Evolutionary conservation across 2,888 invertebrate species (phyloP).

Genomic region (Tuberolachnus salignus): DNA sequence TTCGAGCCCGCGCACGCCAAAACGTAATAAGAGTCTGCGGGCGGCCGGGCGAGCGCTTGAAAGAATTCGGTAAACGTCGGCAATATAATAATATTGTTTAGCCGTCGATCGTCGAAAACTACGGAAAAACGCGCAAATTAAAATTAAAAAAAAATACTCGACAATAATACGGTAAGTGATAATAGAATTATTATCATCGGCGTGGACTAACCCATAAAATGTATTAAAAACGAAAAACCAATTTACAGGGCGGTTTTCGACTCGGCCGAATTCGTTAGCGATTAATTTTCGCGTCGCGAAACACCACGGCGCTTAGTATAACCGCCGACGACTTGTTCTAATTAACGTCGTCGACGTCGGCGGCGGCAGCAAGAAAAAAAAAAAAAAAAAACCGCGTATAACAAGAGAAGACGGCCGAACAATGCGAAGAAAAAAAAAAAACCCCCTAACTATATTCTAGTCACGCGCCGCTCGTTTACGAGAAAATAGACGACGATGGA

Average conservation of each 20-base stretch:
- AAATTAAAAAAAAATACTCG: too few species aligned
- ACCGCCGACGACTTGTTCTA: conserved; percentile 32
- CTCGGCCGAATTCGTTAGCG: conserved; percentile 23
- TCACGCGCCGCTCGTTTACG: conserved; percentile 53
- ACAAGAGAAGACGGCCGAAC: conserved; percentile 15
- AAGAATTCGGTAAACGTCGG: too few species aligned
- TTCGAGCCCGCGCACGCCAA: too few species aligned
- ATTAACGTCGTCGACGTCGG: background rate
- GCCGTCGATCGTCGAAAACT: too few species aligned
- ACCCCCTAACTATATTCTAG: conserved; percentile 28
- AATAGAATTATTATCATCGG: too few species aligned
- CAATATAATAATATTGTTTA: too few species aligned
- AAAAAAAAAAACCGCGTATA: background rate
- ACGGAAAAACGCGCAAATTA: too few species aligned
- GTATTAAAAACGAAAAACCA: conserved; percentile 17
- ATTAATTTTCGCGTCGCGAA: conserved; percentile 20
- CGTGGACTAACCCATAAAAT: too few species aligned
- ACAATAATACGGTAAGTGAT: too few species aligned
- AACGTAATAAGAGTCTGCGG: too few species aligned
- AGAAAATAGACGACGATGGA: conserved; percentile 11
- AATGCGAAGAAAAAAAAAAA: background rate
- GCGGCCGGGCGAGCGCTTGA: too few species aligned
- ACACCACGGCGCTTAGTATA: background rate
- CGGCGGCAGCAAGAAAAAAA: too few species aligned
- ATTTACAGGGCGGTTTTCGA: conserved; percentile 11